Base-by-base conservation (phyloP, 2,797 vertebrate genomes). In the Malurus splendens region DNA sequence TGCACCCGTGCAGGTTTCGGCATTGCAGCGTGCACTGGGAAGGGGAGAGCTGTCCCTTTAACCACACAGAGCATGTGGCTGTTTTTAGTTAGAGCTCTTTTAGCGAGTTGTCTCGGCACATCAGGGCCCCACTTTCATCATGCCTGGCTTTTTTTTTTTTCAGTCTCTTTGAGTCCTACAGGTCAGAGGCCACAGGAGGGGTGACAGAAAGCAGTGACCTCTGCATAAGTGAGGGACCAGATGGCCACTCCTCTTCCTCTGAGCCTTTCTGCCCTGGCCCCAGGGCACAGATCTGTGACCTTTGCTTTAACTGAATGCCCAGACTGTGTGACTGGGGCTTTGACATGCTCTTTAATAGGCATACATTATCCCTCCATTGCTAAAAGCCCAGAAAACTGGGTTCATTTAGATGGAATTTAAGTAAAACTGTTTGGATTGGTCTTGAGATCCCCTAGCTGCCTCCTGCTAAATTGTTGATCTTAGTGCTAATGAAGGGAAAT, bases 151-250 rank as follows among this genome's bases (percentile, higher is more conserved):
- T 70, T 84, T 84, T 64, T 30, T 13, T 6, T 0, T 19, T 14
- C 82, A 36, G 94, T 44, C 28, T 77, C 82, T 95, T 94, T 97
- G 97, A 98, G 98, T 96, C 97, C 97, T 93, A 87, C 91, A 94
- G 98, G 98, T 98, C 96, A 98, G 94, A 97, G 98, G 98, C 98
- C 96, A 96, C 88, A 27, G 92, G 55, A 94, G 95, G 94, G 93
- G 73, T 94, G 97, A 95, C 96, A 96, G 97, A 96, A 97, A 98
- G 97, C 90, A 90, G 95, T 98, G 98, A 99, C 98, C 98, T 97
- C 97, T 96, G 96, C 96, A 94, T 97, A 97, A 98, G 98, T 87
- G 94, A 81, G 94, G 94, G 96, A 97, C 98, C 98, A 98, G 97
- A 98, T 98, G 98, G 97, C 96, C 96, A 97, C 97, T 97, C 98